Percentiles rank a stretch among this genome's conserved stretches.
phyloP scores from a whole-genome alignment of 2,888 invertebrate genomes.

The Morpho deidamia region DNA sequence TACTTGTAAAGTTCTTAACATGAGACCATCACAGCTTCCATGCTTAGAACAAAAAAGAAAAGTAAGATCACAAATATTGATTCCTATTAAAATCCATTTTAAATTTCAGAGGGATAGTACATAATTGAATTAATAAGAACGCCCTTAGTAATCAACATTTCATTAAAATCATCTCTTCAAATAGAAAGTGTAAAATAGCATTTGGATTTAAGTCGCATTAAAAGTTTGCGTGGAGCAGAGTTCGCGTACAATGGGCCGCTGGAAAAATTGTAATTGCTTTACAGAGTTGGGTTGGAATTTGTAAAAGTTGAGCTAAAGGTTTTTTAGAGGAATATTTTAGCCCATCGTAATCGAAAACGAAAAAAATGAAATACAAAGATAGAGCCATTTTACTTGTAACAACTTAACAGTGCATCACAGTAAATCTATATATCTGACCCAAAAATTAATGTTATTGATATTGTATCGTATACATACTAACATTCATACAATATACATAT shows the following conservation, averaged over 20 bases:
- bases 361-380: too few relatives aligned
- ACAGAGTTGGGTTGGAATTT: slow-evolving; percentile 62
- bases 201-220: slow-evolving; percentile 74
- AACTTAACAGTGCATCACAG: too few relatives aligned
- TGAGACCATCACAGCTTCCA: too few relatives aligned
- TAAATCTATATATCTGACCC: too few relatives aligned
- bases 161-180: slow-evolving; percentile 58
- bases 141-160: slow-evolving; percentile 38
- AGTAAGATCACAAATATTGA: too few relatives aligned
- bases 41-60: too few relatives aligned
- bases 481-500: too few relatives aligned
- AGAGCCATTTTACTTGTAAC: too few relatives aligned
- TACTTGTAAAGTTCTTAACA: too few relatives aligned
- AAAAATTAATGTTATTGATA: too few relatives aligned
- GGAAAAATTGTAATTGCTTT: slow-evolving; percentile 75
- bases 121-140: not conserved
- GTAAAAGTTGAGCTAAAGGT: slow-evolving; percentile 53
- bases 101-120: not conserved
- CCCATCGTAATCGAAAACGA: not conserved
- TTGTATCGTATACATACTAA: too few relatives aligned
- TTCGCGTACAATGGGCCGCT: slow-evolving; percentile 66
- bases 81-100: too few relatives aligned
- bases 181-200: slow-evolving; percentile 67
- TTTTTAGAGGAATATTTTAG: slow-evolving; percentile 9
- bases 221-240: slow-evolving; percentile 69